phyloP scores from a whole-genome alignment of 2,888 invertebrate species.

The Agrotis ipsilon region DNA sequence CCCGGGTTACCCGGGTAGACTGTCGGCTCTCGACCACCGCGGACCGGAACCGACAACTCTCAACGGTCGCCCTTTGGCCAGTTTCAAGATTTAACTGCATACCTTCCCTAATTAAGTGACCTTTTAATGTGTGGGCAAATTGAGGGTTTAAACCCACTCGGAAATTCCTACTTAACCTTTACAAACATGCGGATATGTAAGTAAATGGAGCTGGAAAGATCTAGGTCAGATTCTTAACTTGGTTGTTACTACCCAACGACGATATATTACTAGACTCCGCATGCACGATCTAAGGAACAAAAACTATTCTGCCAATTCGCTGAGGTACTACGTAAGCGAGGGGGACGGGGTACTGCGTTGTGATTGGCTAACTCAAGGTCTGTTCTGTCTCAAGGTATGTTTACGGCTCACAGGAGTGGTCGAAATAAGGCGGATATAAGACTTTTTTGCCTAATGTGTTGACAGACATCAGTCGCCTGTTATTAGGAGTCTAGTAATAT shows the following conservation, averaged over 20 bases:
- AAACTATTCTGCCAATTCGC: too few relatives aligned
- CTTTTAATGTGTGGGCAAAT: slow-evolving; percentile 70
- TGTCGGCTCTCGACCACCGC: slow-evolving; percentile 34
- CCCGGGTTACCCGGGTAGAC: not conserved
- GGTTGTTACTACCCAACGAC: slow-evolving; percentile 2
- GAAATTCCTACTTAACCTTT: slow-evolving; percentile 40
- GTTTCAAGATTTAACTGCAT: slow-evolving; percentile 76
- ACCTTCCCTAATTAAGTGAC: slow-evolving; percentile 76
- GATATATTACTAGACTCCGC: too few relatives aligned
- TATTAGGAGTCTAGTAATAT: too few relatives aligned
- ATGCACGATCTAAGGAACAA: too few relatives aligned
- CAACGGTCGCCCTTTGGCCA: slow-evolving; percentile 67
- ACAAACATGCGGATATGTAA: slow-evolving; percentile 30
- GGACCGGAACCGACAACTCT: slow-evolving; percentile 68
- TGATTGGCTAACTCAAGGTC: too few relatives aligned
- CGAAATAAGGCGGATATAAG: too few relatives aligned
- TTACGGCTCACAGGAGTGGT: too few relatives aligned
- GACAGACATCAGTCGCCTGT: too few relatives aligned
- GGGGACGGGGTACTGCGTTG: too few relatives aligned
- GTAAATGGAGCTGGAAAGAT: slow-evolving; percentile 30
- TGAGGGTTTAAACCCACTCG: slow-evolving; percentile 56
- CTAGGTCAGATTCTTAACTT: slow-evolving; percentile 40
- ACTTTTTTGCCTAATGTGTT: too few relatives aligned
- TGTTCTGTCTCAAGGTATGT: too few relatives aligned
- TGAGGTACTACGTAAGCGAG: too few relatives aligned